Conservation (phyloP, 1,140 invertebrate species). For the Brachionus plicatilis region DNA sequence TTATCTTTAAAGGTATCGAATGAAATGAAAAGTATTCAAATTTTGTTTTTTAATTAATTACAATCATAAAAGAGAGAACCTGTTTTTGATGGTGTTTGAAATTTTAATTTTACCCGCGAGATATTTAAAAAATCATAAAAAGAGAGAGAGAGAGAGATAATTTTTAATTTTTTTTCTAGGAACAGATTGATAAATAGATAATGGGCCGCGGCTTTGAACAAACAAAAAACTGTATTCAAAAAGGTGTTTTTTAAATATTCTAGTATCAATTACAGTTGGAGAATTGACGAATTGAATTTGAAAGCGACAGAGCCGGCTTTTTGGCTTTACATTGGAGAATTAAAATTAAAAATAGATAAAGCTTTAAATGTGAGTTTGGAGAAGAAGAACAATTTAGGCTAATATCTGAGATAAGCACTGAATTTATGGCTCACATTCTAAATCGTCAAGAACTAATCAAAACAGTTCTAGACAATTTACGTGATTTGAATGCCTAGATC, state of each 20-base stretch:
- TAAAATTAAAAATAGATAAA: conserved; percentile 6
- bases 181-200: conserved; percentile 18
- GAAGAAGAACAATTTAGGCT: not conserved
- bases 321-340: not conserved
- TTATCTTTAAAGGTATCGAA: too few species aligned
- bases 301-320: not conserved
- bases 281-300: not conserved
- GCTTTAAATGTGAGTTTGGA: not conserved
- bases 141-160: not conserved
- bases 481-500: not conserved
- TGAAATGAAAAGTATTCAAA: not conserved
- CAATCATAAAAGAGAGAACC: not conserved
- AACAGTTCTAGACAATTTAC: conserved; percentile 25
- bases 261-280: not conserved
- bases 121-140: conserved; percentile 15
- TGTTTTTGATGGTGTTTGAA: conserved; percentile 1
- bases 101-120: conserved; percentile 24
- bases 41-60: not conserved
- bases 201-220: not conserved
- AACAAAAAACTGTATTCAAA: not conserved
- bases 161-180: not conserved
- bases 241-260: conserved; percentile 22
- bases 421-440: not conserved
- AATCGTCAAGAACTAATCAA: conserved; percentile 1
- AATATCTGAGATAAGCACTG: not conserved